Base-by-base conservation (phyloP, 2,888 invertebrate genomes). In the Acanthoscelides obtectus region DNA sequence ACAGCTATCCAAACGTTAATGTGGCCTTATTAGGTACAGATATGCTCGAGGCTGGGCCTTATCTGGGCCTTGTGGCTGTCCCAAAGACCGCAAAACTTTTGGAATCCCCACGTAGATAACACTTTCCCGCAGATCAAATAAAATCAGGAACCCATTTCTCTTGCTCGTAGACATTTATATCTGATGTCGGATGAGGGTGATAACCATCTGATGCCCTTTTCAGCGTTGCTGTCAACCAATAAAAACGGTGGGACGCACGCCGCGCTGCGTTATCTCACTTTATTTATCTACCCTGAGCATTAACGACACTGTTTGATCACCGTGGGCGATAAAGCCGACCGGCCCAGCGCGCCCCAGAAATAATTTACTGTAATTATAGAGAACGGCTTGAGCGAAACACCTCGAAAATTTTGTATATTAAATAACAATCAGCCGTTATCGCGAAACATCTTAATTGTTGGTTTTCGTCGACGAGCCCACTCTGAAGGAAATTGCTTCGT, bases 381-480 rank as follows among this genome's bases (percentile, higher is more conserved):
- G 67, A 22, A 67, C 67, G 22, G 20, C 22, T 22, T 22, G 22
- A 67, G 22, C 20, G 22, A 22, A 66, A 66, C 67, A 70, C 64
- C 68, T 68, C 69, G 63, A 22, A 67, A 67, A 67, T 70, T 64
- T 64, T 67, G 67, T 70, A 67, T 70, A 70, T 70, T 70, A 70
- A 70, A 67, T 67, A 67, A 67, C 70, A 70, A 70, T 70, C 70
- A 70, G 64, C 64, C 66, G 66, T 67, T 67, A 67, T 67, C 67
- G 67, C 22, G 20, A 22, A 22, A 66, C 21, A 66, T 66, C 66
- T 66, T 66, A 66, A 66, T 66, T 66, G 66, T 66, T 66, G 22
- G 66, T 66, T 66, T 66, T 66, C 66, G 20, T 66, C 66, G 66
- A 66, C 5, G 22, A 66, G 22, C 66, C 22, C 66, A 45, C 66